Evolutionary conservation across 2,797 vertebrate genomes (phyloP).

Genomic region (Crenichthys baileyi): DNA sequence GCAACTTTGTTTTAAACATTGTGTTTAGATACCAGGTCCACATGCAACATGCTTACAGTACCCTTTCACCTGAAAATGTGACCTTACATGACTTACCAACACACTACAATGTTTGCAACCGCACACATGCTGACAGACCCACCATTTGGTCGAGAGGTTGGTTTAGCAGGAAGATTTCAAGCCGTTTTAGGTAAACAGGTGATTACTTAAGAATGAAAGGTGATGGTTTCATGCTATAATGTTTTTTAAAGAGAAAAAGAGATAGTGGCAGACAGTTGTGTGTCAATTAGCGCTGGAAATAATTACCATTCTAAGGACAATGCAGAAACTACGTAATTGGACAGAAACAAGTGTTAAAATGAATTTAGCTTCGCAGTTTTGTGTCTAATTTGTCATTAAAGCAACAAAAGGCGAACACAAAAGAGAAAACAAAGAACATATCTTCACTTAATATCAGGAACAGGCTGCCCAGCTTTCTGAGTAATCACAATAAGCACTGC

Average conservation of each 20-base stretch:
- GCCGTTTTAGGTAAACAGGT: neutral
- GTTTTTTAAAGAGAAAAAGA: neutral
- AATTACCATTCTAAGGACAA: neutral
- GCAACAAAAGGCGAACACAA: neutral
- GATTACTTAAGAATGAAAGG: neutral
- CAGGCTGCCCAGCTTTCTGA: neutral
- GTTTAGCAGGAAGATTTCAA: neutral
- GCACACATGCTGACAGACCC: too few relatives aligned
- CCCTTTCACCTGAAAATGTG: neutral
- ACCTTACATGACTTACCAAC: neutral
- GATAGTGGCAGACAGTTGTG: neutral
- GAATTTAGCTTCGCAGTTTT: neutral
- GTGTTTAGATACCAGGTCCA: constrained; percentile 16
- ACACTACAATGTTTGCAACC: neutral
- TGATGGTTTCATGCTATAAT: neutral
- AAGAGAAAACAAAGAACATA: neutral
- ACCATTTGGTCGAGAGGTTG: neutral
- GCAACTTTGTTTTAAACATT: constrained; percentile 22
- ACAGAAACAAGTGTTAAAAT: constrained; percentile 4
- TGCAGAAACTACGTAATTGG: neutral
- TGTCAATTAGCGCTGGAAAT: neutral
- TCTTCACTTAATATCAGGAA: neutral
- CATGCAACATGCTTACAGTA: neutral
- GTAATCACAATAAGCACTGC: constrained; percentile 6
- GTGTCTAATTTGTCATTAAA: neutral